These are phyloP conservation scores for Nephotettix cincticeps DNA, from an alignment of 1,140 invertebrate genomes.

Conservation along the genomic window DNA sequence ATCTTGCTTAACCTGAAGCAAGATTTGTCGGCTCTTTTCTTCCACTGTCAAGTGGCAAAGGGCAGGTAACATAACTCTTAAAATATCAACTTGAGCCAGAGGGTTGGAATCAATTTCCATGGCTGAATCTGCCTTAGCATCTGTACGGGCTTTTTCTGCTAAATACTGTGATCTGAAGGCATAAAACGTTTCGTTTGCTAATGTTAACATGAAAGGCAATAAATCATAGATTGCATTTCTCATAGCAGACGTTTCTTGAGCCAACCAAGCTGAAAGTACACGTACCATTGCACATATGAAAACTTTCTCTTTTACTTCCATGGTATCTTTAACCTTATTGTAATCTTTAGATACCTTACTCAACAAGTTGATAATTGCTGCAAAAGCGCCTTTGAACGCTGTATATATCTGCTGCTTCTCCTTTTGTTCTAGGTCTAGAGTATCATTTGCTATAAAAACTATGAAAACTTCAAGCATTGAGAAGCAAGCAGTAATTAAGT, in stretches of 20 bases:
- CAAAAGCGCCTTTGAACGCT: conserved; percentile 86
- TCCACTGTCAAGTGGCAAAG: conserved; percentile 89
- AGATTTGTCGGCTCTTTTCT: conserved; percentile 78
- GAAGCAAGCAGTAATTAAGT: conserved; percentile 81
- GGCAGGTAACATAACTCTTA: conserved; percentile 80
- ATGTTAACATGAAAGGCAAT: conserved; percentile 72
- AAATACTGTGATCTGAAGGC: conserved; percentile 49
- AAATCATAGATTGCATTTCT: conserved; percentile 76
- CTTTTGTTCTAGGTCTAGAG: conserved; percentile 80
- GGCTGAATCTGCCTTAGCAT: conserved; percentile 52
- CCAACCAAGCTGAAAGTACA: conserved; percentile 83
- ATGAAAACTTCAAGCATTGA: conserved; percentile 79
- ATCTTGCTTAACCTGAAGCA: conserved; percentile 76
- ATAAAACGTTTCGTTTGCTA: conserved; percentile 81
- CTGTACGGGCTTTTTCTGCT: conserved; percentile 53
- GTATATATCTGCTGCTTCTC: conserved; percentile 88
- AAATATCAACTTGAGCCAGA: conserved; percentile 65
- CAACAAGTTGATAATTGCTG: conserved; percentile 74
- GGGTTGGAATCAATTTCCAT: conserved; percentile 58
- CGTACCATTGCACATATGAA: conserved; percentile 81
- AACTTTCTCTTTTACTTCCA: conserved; percentile 64
- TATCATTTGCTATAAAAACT: conserved; percentile 76
- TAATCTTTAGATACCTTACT: conserved; percentile 54
- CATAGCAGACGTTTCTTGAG: conserved; percentile 89
- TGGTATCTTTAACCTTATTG: conserved; percentile 64